Base-by-base conservation (phyloP, 2,113 vertebrate genomes). In the Ardeotis arabs region DNA sequence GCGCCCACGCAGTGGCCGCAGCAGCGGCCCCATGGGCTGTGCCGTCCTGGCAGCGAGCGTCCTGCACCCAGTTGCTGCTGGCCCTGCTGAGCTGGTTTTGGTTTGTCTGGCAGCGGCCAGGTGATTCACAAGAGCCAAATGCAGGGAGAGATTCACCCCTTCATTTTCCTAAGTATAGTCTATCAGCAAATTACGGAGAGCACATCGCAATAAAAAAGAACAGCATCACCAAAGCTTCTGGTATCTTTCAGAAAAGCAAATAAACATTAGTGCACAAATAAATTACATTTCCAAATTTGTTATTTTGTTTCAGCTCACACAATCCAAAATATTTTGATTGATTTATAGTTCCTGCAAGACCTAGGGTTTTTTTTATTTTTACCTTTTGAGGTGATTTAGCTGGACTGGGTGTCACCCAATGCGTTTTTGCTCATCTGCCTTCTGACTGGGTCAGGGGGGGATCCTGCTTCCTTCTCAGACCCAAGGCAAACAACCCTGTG, bases 11-110 rank as follows among this genome's bases (percentile, higher is more conserved):
- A 33, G 28, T 7, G 5, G 63, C n/a, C 1, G 1, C 14, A 1
- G 1, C 2, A 0, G 12, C 2, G 3, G 63, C 47, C 53, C 41
- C 1, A 1, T 3, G 20, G n/a, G 24, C 39, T 37, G n/a, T 1
- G 3, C n/a, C 0, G 0, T 33, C 47, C 67, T 31, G 47, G 52
- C 41, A 41, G 55, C 3, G 7, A 41, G 55, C 2, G 7, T 25
- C 75, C 74, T 13, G 17, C n/a, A 58, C 33, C n/a, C 50, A 12
- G 41, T 9, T 1, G 1, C 55, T 72, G 69, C 31, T 2, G 5
- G 39, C 52, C 56, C 64, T 44, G 68, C 50, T 0, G 0, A 13
- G 8, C 25, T 47, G 45, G 9, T n/a, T 35, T 59, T 10, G 6
- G 35, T 21, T 66, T 25, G 59, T 22, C 45, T 58, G 60, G n/a